phyloP scores from a whole-genome alignment of 2,113 vertebrate species.

The Tricholaema leucomelas region DNA sequence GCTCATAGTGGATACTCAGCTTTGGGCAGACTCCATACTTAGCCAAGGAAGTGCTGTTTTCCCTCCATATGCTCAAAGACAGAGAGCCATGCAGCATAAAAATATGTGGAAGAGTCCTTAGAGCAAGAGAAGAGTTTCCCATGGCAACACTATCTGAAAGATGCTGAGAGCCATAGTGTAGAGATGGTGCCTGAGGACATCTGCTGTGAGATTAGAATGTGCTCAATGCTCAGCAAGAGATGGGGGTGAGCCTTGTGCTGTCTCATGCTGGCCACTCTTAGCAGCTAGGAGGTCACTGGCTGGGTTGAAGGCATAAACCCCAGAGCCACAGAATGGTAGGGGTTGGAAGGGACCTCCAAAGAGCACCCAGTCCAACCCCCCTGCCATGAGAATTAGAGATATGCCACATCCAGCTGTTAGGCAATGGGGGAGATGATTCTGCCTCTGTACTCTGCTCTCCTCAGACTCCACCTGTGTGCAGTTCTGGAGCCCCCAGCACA shows the following conservation, averaged over 20 bases:
- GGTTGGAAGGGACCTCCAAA: too few relatives aligned
- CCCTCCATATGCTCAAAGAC: constrained; percentile 17
- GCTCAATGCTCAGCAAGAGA: constrained; percentile 11
- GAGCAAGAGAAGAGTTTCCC: constrained; percentile 48
- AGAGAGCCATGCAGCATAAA: constrained; percentile 21
- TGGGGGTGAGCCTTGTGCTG: background rate
- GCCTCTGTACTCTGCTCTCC: too few relatives aligned
- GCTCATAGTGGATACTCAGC: background rate
- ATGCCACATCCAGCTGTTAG: too few relatives aligned
- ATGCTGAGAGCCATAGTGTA: constrained; percentile 25
- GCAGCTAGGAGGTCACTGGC: background rate
- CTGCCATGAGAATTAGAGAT: too few relatives aligned
- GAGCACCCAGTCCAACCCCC: too few relatives aligned
- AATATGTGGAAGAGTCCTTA: constrained; percentile 15
- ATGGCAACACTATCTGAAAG: constrained; percentile 57
- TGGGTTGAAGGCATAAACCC: background rate
- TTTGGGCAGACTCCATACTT: background rate
- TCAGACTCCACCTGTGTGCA: too few relatives aligned
- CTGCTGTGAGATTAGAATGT: constrained; percentile 43
- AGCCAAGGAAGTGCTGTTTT: constrained; percentile 8
- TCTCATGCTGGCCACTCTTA: constrained; percentile 11
- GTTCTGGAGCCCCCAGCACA: too few relatives aligned
- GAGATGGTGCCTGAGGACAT: constrained; percentile 38
- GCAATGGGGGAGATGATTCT: too few relatives aligned
- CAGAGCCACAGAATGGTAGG: too few relatives aligned